These are phyloP conservation scores for Anhinga rufa DNA, from an alignment of 2,113 vertebrate species.

Conservation along the genomic window DNA sequence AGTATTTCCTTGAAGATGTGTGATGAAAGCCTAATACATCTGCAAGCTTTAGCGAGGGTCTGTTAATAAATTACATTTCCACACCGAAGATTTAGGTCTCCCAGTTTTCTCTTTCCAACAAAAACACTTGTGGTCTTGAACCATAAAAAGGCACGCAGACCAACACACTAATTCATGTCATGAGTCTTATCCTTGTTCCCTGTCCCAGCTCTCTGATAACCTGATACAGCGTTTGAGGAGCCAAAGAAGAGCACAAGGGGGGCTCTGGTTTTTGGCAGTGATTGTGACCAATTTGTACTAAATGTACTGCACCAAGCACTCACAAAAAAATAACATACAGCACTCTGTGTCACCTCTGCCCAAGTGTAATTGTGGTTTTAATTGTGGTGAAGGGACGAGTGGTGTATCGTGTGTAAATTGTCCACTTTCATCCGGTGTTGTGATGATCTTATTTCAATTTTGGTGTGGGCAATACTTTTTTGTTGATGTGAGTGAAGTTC, in stretches of 20 bases:
- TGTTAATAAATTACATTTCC: not conserved
- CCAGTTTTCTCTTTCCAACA: not conserved
- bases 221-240: not conserved
- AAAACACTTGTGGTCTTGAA: not conserved
- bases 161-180: not conserved
- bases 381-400: no score
- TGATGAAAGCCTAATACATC: not conserved
- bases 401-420: no score
- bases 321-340: not conserved
- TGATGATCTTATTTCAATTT: no score
- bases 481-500: no score
- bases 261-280: not conserved
- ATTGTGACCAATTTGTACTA: no score
- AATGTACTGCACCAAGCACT: rapidly evolving
- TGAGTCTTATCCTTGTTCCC: not conserved
- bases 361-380: not conserved
- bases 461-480: no score
- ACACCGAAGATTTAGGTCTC: not conserved
- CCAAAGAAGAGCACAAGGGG: not conserved
- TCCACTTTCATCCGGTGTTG: no score
- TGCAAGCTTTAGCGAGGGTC: not conserved
- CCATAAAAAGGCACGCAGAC: not conserved
- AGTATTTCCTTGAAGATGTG: not conserved
- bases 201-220: not conserved
- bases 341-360: not conserved